Conservation (phyloP, 1,140 invertebrate genomes). For the Neodiprion pinetum region DNA sequence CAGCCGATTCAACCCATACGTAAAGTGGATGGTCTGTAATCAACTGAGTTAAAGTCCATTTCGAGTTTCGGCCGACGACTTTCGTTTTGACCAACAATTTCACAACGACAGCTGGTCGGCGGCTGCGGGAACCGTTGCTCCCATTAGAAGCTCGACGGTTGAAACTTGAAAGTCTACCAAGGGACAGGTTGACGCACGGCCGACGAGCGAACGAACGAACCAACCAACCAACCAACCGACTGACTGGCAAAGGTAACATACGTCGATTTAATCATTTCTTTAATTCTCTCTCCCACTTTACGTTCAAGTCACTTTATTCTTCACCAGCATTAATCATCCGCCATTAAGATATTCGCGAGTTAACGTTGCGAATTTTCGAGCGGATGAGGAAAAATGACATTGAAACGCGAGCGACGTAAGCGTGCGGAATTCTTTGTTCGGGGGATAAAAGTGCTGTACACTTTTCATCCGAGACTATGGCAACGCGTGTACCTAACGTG, state of each 20-base stretch:
- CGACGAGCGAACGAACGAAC: not conserved
- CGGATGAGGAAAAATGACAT: too few relatives aligned
- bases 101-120: slow-evolving; percentile 59
- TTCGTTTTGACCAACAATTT: slow-evolving; percentile 59
- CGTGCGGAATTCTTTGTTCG: too few relatives aligned
- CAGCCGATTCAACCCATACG: too few relatives aligned
- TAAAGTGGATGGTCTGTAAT: too few relatives aligned
- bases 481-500: too few relatives aligned
- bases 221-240: not conserved
- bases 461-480: too few relatives aligned
- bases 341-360: too few relatives aligned
- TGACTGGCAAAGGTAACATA: not conserved
- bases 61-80: slow-evolving; percentile 47
- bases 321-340: not conserved
- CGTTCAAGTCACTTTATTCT: not conserved
- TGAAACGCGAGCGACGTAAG: too few relatives aligned
- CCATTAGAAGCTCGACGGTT: slow-evolving; percentile 59
- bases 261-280: not conserved
- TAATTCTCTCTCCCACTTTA: too few relatives aligned
- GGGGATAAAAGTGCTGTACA: too few relatives aligned
- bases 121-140: slow-evolving; percentile 60
- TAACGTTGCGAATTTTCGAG: too few relatives aligned
- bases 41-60: not conserved
- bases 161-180: slow-evolving; percentile 40
- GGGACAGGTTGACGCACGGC: slow-evolving; percentile 1